These are phyloP conservation scores for Dasypus novemcinctus DNA, from an alignment of 2,113 vertebrate species.

Conservation along the genomic window DNA sequence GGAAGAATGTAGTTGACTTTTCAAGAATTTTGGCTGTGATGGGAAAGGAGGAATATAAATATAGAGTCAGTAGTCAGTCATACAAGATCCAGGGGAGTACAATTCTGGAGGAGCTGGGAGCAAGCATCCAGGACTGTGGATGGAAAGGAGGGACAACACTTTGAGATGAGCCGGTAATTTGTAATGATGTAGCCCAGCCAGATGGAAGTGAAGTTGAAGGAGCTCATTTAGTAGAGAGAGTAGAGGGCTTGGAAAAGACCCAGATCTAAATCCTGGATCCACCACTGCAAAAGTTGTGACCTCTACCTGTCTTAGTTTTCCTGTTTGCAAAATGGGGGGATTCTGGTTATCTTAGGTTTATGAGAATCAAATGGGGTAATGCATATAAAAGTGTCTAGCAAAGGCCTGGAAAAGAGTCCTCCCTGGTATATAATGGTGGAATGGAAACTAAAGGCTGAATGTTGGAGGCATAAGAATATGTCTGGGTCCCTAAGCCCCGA, in stretches of 20 bases:
- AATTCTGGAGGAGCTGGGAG: neutral
- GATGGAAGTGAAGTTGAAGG: neutral
- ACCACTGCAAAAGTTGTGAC: neutral
- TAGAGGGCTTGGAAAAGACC: neutral
- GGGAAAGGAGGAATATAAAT: slow-evolving; percentile 4
- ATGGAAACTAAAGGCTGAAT: neutral
- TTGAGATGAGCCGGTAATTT: neutral
- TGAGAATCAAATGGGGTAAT: neutral
- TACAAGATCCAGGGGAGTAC: neutral
- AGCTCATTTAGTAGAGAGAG: neutral
- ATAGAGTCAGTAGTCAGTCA: too few relatives aligned
- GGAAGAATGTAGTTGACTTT: neutral
- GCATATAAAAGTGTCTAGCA: neutral
- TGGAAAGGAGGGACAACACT: neutral
- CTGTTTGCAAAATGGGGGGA: neutral
- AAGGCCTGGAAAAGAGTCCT: neutral
- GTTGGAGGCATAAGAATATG: neutral
- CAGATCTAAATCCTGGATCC: neutral
- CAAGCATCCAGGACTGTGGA: neutral
- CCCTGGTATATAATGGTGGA: neutral
- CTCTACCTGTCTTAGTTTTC: neutral
- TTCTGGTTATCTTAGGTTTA: neutral
- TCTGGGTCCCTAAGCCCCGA: neutral
- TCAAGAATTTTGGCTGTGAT: neutral
- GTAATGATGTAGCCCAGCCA: neutral